Conservation (phyloP, 1,140 invertebrate genomes). For the Mya arenaria region DNA sequence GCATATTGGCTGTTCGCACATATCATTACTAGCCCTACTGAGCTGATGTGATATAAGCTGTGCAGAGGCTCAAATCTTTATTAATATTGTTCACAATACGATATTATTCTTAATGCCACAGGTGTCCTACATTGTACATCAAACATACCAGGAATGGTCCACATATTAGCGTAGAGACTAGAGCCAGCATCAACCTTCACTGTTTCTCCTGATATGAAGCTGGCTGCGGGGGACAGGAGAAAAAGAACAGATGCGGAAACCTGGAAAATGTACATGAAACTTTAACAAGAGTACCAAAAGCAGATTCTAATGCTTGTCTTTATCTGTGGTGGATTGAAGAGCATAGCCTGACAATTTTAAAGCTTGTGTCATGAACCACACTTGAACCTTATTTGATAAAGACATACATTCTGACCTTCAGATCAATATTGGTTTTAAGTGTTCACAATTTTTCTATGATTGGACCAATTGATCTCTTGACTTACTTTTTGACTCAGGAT, state of each 20-base stretch:
- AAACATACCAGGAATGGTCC: conserved; percentile 70
- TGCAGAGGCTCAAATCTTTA: not conserved
- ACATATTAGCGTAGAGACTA: conserved; percentile 71
- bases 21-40: not conserved
- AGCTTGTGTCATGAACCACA: no score
- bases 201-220: conserved; percentile 82
- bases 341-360: no score
- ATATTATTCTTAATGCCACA: not conserved
- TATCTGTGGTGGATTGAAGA: no score
- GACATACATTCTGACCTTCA: no score
- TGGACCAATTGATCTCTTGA: no score
- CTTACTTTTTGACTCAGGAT: no score
- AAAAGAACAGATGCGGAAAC: conserved; percentile 82
- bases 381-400: no score
- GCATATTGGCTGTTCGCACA: not conserved
- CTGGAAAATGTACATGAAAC: no score
- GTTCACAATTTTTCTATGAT: no score
- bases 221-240: conserved; percentile 82
- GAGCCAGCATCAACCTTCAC: conserved; percentile 82
- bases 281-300: no score
- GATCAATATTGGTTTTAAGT: no score
- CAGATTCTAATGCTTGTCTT: no score
- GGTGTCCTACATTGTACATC: not conserved
- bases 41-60: not conserved
- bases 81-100: not conserved